These are phyloP conservation scores for Agonopterix arenella DNA, from an alignment of 2,888 invertebrate species.

Conservation along the genomic window DNA sequence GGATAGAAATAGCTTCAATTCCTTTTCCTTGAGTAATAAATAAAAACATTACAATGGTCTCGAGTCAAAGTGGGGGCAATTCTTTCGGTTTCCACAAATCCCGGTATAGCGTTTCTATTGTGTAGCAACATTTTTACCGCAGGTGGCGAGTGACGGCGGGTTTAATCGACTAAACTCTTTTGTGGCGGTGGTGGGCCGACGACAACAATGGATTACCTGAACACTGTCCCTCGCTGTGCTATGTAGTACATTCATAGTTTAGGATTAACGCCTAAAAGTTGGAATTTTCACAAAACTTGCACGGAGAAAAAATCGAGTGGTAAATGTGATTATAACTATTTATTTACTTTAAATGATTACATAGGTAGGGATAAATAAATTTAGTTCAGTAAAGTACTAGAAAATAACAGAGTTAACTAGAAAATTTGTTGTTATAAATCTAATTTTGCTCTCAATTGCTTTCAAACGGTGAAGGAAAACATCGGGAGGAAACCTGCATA, in stretches of 20 bases:
- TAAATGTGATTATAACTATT: too few species aligned
- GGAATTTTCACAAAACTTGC: slow-evolving; percentile 13
- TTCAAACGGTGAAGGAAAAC: too few species aligned
- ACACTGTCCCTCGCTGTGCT: slow-evolving; percentile 23
- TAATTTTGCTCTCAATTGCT: too few species aligned
- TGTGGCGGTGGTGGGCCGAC: slow-evolving; percentile 24
- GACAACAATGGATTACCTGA: slow-evolving; percentile 45
- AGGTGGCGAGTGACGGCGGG: slow-evolving; percentile 38
- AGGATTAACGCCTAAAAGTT: slow-evolving; percentile 26
- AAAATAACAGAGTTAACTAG: too few species aligned
- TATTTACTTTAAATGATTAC: too few species aligned
- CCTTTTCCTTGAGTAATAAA: slow-evolving; percentile 16
- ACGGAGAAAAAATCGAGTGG: neutral
- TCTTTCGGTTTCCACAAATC: slow-evolving; percentile 34
- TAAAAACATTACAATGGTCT: slow-evolving; percentile 29
- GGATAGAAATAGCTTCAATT: slow-evolving; percentile 15
- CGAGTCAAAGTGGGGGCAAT: slow-evolving; percentile 29
- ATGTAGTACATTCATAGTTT: slow-evolving; percentile 28
- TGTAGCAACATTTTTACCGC: slow-evolving; percentile 40
- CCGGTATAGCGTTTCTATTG: slow-evolving; percentile 34
- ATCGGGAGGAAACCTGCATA: too few species aligned
- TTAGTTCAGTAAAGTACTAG: too few species aligned
- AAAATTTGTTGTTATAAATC: too few species aligned
- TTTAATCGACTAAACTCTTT: slow-evolving; percentile 56
- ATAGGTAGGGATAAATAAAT: too few species aligned